Conservation (phyloP, 2,113 vertebrate genomes). For the Nesoenas mayeri region DNA sequence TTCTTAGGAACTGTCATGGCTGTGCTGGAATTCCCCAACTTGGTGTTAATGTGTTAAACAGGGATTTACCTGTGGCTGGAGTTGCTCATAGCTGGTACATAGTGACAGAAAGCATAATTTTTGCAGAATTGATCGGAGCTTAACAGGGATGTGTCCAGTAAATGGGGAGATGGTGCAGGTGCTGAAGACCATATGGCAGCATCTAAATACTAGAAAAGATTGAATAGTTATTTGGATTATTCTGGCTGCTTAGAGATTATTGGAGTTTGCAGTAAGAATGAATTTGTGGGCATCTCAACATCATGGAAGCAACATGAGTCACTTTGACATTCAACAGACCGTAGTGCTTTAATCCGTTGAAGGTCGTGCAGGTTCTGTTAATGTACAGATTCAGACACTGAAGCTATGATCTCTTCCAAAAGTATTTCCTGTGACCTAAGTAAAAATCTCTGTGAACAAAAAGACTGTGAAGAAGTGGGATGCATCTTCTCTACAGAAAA, state of each 20-base stretch:
- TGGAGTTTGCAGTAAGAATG: background rate
- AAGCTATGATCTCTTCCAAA: background rate
- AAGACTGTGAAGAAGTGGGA: background rate
- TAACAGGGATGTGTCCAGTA: background rate
- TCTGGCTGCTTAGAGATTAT: background rate
- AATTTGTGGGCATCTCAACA: background rate
- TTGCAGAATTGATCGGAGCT: background rate
- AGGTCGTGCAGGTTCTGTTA: background rate
- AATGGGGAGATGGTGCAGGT: background rate
- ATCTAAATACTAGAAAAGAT: background rate
- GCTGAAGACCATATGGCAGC: background rate
- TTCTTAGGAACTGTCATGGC: background rate
- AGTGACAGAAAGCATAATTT: background rate
- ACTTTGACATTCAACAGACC: background rate
- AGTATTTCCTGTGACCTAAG: background rate
- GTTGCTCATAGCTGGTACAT: accelerated
- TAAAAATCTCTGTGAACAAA: background rate
- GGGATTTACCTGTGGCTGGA: background rate
- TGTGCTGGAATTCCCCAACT: background rate
- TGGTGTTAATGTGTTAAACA: background rate
- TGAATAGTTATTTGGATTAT: background rate
- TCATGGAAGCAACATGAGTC: background rate
- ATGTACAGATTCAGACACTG: background rate
- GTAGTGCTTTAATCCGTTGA: background rate
- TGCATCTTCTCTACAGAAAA: background rate